Conservation (phyloP, 1,140 invertebrate genomes). For the Onthophagus taurus region DNA sequence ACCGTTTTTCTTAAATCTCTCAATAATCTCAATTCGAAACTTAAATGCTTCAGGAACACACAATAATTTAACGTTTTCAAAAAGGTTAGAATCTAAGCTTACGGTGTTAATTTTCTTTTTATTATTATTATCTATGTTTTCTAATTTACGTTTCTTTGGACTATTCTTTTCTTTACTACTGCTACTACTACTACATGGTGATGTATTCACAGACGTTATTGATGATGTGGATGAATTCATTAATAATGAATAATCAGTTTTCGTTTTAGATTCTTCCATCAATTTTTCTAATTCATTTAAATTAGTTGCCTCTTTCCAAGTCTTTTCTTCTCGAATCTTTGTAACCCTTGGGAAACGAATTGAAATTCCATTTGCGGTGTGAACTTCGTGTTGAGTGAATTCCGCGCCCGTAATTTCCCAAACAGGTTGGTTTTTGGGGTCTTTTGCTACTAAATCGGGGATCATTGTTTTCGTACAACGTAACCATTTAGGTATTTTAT, state of each 20-base stretch:
- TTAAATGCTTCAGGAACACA: conserved; percentile 11
- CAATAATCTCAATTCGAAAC: conserved; percentile 14
- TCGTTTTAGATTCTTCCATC: conserved; percentile 57
- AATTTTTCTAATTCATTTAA: conserved; percentile 59
- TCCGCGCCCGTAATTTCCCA: conserved; percentile 94
- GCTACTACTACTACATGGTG: too few relatives aligned
- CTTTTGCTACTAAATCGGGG: conserved; percentile 78
- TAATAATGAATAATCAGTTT: conserved; percentile 54
- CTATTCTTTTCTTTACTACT: conserved; percentile 8
- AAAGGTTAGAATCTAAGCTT: conserved; percentile 24
- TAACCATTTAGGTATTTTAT: conserved; percentile 70
- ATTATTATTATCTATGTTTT: conserved; percentile 15
- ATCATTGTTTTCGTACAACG: conserved; percentile 70
- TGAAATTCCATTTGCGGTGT: conserved; percentile 86
- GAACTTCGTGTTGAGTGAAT: conserved; percentile 72
- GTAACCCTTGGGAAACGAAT: conserved; percentile 87
- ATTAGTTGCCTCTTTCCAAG: conserved; percentile 73
- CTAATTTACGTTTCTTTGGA: conserved; percentile 14
- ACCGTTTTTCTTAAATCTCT: conserved; percentile 45
- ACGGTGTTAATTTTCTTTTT: conserved; percentile 13
- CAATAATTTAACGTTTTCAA: conserved; percentile 22
- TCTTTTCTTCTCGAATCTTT: conserved; percentile 72
- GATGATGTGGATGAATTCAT: conserved; percentile 35
- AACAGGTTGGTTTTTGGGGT: conserved; percentile 78
- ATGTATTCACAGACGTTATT: conserved; percentile 5